These are phyloP conservation scores for Melanostigma gelatinosum DNA, from an alignment of 2,113 vertebrate genomes.

Conservation along the genomic window DNA sequence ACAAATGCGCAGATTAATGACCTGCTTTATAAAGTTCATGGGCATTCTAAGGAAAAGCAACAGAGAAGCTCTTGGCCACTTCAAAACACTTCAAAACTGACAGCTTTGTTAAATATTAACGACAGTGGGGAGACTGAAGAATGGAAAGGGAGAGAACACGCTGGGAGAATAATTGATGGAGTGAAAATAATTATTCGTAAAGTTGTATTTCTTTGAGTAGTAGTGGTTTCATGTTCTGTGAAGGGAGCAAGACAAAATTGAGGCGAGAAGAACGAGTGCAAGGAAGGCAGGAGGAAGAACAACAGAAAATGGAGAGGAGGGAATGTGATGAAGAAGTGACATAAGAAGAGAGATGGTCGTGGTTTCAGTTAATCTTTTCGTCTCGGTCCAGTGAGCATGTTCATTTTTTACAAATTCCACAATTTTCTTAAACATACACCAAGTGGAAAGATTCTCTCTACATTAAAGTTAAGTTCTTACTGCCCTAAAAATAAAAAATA, in stretches of 20 bases:
- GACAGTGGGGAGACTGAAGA: slow-evolving; percentile 12
- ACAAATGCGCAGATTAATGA: neutral
- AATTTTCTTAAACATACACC: neutral
- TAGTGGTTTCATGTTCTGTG: slow-evolving; percentile 27
- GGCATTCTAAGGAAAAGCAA: slow-evolving; percentile 6
- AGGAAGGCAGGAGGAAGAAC: neutral
- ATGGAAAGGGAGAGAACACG: slow-evolving; percentile 17
- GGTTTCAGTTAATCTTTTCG: slow-evolving; percentile 12
- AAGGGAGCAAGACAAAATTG: neutral
- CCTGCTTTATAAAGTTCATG: slow-evolving; percentile 9
- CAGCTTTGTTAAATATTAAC: slow-evolving; percentile 65
- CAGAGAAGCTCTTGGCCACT: slow-evolving; percentile 26
- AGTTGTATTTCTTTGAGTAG: slow-evolving; percentile 26
- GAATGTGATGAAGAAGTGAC: slow-evolving; percentile 7
- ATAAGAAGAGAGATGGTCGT: neutral
- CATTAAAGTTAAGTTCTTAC: slow-evolving; percentile 2
- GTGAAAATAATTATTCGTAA: slow-evolving; percentile 55
- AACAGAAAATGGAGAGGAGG: neutral
- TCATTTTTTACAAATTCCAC: neutral
- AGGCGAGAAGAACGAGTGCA: neutral
- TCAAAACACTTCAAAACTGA: slow-evolving; percentile 57
- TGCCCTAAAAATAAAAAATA: slow-evolving; percentile 16
- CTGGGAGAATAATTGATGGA: slow-evolving; percentile 52
- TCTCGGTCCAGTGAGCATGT: slow-evolving; percentile 21
- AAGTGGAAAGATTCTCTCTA: neutral